Base-by-base conservation (phyloP, 2,888 invertebrate genomes). In the Dynastes grantii region DNA sequence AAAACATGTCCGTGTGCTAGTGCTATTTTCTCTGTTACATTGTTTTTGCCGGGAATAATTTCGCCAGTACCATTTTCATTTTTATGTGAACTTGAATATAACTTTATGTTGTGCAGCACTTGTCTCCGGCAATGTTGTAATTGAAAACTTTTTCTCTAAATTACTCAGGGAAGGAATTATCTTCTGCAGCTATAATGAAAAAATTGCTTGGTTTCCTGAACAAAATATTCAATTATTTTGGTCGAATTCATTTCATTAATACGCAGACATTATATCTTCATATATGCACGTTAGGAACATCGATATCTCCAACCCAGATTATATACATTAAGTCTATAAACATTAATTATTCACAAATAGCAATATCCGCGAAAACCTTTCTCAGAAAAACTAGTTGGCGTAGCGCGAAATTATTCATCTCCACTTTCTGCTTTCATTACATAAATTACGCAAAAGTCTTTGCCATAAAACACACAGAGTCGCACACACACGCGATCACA, bases 361-460 rank as follows among this genome's bases (percentile, higher is more conserved):
- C 27, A 63, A 63, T 37, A 45, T 67, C 22, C 45, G 6, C 9
- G 13, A 11, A 67, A 67, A n/a, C 16, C 45, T 67, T 45, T 45
- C 45, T 58, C 37, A 13, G 55, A 32, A 40, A 71, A 71, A 58
- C 32, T 71, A 53, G 55, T 71, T 40, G 32, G 55, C 55, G 1
- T 49, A 27, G 29, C 55, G 32, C 58, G 37, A 37, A 70, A 71
- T 71, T 71, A 71, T 71, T 71, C 71, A 71, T 71, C 55, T 37
- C 71, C 53, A 71, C 71, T 71, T 71, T 71, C 53, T 16, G 45
- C 40, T 71, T 71, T 58, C 71, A 71, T 71, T 71, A 55, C 71
- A 71, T 71, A 71, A 71, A 71, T 71, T 71, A 71, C 55, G 55
- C 37, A 58, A 55, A 55, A 71, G 71, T 58, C 71, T 55, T 71